Evolutionary conservation across 1,140 invertebrate species (phyloP).

Genomic region (Aphelinus certus): DNA sequence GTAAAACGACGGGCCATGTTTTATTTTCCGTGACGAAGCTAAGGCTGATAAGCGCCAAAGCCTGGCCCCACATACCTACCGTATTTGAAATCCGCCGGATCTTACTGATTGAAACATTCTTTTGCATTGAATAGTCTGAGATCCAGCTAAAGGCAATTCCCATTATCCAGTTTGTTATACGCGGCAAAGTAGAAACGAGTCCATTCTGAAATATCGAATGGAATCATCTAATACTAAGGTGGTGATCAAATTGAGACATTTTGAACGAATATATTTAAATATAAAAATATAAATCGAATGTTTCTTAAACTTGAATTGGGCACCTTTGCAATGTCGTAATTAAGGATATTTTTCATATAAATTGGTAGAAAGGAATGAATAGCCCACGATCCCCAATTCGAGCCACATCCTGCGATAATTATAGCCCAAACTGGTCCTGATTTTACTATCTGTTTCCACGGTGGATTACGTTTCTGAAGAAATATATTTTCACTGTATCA

Average conservation of each 20-base stretch:
- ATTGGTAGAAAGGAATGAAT: constrained; percentile 89
- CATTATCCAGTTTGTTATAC: constrained; percentile 76
- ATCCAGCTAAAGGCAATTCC: constrained; percentile 73
- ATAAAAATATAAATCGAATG: too few relatives aligned
- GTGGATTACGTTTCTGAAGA: constrained; percentile 64
- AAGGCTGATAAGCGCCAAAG: constrained; percentile 58
- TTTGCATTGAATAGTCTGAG: constrained; percentile 72
- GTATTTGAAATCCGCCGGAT: constrained; percentile 74
- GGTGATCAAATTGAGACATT: too few relatives aligned
- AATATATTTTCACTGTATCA: too few relatives aligned
- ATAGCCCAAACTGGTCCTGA: constrained; percentile 86
- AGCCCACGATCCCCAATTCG: constrained; percentile 94
- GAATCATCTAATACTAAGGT: too few relatives aligned
- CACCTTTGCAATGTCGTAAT: constrained; percentile 79
- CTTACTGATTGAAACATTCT: constrained; percentile 64
- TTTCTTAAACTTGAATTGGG: too few relatives aligned
- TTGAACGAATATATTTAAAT: too few relatives aligned
- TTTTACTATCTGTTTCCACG: constrained; percentile 80
- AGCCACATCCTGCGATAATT: constrained; percentile 82
- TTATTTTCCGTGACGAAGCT: constrained; percentile 46
- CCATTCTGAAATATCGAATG: constrained; percentile 71
- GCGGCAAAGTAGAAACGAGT: constrained; percentile 79
- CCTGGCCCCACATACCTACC: constrained; percentile 66
- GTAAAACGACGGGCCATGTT: constrained; percentile 57
- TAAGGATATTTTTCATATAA: constrained; percentile 85